phyloP scores from a whole-genome alignment of 2,888 invertebrate species.

The Drosophila mercatorum region DNA sequence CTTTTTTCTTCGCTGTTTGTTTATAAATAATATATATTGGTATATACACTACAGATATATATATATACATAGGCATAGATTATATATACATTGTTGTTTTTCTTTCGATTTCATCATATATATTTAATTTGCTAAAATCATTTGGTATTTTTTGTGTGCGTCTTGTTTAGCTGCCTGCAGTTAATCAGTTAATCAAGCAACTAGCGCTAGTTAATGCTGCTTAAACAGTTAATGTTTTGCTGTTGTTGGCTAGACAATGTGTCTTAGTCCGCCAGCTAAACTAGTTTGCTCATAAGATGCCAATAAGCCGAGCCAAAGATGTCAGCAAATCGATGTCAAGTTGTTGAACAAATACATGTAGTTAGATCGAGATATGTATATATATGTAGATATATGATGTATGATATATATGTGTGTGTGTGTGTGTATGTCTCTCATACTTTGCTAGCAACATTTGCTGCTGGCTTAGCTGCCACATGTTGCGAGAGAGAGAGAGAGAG shows the following conservation, averaged over 20 bases:
- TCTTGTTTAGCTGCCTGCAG: neutral
- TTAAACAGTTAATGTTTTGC: neutral
- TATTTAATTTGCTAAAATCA: neutral
- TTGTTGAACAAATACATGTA: conserved; percentile 19
- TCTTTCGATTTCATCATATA: neutral
- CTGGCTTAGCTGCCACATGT: conserved; percentile 21
- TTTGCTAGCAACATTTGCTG: conserved; percentile 28
- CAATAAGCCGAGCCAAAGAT: neutral
- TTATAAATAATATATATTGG: conserved; percentile 6
- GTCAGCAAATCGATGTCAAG: conserved; percentile 20
- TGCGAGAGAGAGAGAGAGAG: conserved; percentile 56
- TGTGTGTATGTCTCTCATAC: conserved; percentile 1
- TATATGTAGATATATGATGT: no score
- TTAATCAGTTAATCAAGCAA: neutral
- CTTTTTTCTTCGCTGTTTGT: neutral
- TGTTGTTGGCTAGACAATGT: neutral
- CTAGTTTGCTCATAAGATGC: neutral
- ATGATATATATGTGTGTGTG: neutral
- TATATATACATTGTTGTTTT: neutral
- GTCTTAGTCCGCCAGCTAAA: neutral
- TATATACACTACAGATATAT: neutral
- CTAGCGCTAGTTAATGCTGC: neutral
- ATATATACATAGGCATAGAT: no score
- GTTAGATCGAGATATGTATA: no score
- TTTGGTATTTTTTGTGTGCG: neutral